A percentile compares a stretch with the other conserved stretches of the same genome.
Conservation (phyloP, 2,797 vertebrate genomes). For the Meriones psammophilus region DNA sequence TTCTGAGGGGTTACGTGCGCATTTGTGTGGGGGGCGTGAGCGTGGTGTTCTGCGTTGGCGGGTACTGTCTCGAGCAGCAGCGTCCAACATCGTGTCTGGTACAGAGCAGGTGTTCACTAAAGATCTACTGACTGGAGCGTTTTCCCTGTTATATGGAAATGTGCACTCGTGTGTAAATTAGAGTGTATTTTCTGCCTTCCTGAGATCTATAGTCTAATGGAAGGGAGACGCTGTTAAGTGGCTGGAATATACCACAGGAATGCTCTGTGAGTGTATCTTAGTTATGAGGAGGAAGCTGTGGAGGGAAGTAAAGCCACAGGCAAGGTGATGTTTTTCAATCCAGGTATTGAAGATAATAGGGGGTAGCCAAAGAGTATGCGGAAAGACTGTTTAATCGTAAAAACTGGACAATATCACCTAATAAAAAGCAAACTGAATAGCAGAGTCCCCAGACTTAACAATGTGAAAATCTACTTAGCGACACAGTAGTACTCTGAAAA, state of each 20-base stretch:
- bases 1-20: background rate
- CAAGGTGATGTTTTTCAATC: constrained; percentile 7
- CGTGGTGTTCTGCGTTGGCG: background rate
- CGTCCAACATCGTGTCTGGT: background rate
- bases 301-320: background rate
- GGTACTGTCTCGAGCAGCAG: background rate
- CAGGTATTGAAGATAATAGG: constrained; percentile 9
- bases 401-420: background rate
- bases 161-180: constrained; percentile 25
- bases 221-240: constrained; percentile 5
- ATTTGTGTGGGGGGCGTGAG: background rate
- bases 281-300: background rate
- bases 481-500: background rate
- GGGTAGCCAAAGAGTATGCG: constrained; percentile 22
- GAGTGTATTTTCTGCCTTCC: constrained; percentile 11
- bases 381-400: constrained; percentile 1
- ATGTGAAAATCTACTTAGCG: background rate
- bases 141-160: constrained; percentile 1
- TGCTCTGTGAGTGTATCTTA: background rate
- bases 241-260: background rate
- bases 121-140: background rate
- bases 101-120: background rate
- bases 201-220: background rate
- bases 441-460: background rate
- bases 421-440: background rate